A percentile compares a stretch with the other conserved stretches of the same genome.
Evolutionary conservation across 2,888 invertebrate genomes (phyloP).

Genomic region (Andrena bicolor): DNA sequence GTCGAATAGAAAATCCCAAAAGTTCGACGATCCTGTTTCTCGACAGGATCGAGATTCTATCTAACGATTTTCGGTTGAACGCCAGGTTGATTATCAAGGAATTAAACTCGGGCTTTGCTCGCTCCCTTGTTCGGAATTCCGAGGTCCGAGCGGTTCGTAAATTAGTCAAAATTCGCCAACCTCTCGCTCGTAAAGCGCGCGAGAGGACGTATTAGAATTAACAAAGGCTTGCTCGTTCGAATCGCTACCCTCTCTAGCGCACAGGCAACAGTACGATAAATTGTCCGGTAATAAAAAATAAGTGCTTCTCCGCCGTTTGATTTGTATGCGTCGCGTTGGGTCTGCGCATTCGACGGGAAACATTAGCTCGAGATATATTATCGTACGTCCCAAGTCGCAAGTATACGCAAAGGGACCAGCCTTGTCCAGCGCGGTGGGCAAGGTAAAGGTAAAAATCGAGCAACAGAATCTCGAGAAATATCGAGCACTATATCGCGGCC

Average conservation of each 20-base stretch:
- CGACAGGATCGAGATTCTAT: too few relatives aligned
- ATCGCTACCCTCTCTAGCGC: slow-evolving; percentile 1
- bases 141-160: too few relatives aligned
- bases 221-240: slow-evolving; percentile 4
- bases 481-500: slow-evolving; percentile 44
- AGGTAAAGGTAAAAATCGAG: slow-evolving; percentile 24
- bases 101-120: not conserved
- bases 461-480: slow-evolving; percentile 36
- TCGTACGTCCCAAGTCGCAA: slow-evolving; percentile 21
- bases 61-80: too few relatives aligned
- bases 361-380: slow-evolving; percentile 51
- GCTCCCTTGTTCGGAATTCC: too few relatives aligned
- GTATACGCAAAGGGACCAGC: slow-evolving; percentile 15
- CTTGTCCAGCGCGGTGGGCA: not conserved
- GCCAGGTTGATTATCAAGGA: too few relatives aligned
- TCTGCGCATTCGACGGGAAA: slow-evolving; percentile 33
- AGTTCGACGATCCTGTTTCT: too few relatives aligned
- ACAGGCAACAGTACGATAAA: slow-evolving; percentile 17
- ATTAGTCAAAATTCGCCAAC: not conserved
- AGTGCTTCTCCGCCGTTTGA: slow-evolving; percentile 25
- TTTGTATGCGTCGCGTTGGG: slow-evolving; percentile 43
- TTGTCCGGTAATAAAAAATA: slow-evolving; percentile 32
- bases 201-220: not conserved
- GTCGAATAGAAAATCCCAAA: too few relatives aligned
- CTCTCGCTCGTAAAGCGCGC: not conserved